Percentiles rank a stretch among this genome's conserved stretches.
Conservation (phyloP, 2,113 vertebrate genomes). For the Vireo altiloquus region DNA sequence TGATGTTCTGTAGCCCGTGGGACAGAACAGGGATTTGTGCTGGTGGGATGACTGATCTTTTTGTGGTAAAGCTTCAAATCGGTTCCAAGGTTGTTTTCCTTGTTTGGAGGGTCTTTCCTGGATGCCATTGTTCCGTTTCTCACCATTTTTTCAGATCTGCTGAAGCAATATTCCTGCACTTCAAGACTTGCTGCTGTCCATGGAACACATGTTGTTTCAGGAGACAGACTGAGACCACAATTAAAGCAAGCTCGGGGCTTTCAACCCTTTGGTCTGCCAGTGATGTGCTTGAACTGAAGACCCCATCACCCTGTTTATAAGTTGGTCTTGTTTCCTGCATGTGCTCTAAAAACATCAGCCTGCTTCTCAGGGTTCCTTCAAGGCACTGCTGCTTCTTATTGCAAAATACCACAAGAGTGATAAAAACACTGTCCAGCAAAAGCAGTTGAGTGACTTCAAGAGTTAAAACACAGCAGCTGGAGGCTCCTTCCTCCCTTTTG, state of each 20-base stretch:
- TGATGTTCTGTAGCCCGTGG: background rate
- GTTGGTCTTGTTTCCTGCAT: background rate
- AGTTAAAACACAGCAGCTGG: background rate
- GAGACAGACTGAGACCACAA: rapidly evolving
- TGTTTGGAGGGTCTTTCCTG: background rate
- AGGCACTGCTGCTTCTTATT: background rate
- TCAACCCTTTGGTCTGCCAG: background rate
- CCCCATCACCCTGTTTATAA: rapidly evolving
- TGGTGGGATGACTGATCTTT: background rate
- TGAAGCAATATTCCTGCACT: background rate
- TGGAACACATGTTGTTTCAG: background rate
- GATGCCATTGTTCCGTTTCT: background rate
- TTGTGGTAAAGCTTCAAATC: background rate
- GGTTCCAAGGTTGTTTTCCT: background rate
- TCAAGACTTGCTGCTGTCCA: background rate
- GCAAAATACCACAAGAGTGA: background rate
- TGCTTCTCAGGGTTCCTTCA: background rate
- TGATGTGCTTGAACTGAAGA: background rate
- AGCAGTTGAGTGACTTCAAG: background rate
- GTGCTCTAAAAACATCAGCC: background rate
- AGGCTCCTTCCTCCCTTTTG: background rate
- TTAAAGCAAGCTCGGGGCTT: background rate
- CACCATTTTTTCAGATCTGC: background rate
- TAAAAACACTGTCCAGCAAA: background rate
- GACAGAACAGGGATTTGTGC: background rate